phyloP scores from a whole-genome alignment of 2,113 vertebrate genomes.

The Scomber scombrus region DNA sequence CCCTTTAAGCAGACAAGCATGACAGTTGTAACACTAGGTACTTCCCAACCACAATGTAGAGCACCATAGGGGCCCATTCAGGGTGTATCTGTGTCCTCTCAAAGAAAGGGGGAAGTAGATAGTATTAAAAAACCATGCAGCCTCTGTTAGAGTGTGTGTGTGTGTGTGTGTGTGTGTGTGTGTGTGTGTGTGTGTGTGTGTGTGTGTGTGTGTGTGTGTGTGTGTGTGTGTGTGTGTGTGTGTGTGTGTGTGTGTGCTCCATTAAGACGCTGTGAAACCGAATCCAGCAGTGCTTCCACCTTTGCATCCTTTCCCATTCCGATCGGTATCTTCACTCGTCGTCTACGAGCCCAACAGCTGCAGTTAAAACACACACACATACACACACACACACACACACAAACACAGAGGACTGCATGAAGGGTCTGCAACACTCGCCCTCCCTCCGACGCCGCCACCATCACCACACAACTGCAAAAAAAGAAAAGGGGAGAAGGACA shows the following conservation, averaged over 20 bases:
- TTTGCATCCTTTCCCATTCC: constrained; percentile 60
- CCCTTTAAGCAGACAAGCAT: constrained; percentile 62
- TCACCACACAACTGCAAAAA: constrained; percentile 49
- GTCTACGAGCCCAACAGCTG: constrained; percentile 8
- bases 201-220: neutral
- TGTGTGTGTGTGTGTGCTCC: constrained; percentile 1
- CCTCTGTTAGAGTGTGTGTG: no score
- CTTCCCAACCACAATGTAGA: constrained; percentile 70
- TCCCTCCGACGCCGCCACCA: no score
- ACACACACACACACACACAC: no score
- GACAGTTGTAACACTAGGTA: constrained; percentile 79
- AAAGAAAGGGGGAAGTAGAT: constrained; percentile 74
- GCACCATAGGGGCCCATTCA: constrained; percentile 68
- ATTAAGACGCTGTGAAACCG: constrained; percentile 53
- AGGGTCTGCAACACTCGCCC: constrained; percentile 40
- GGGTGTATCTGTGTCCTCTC: constrained; percentile 61
- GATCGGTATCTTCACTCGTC: constrained; percentile 11
- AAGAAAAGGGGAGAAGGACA: neutral
- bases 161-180: neutral
- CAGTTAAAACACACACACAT: neutral
- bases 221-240: neutral
- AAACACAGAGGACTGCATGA: neutral
- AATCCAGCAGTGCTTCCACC: constrained; percentile 67
- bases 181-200: neutral
- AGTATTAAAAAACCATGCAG: constrained; percentile 52